Evolutionary conservation across 2,797 vertebrate genomes (phyloP), one percentile per base, ranked within the genome.

Genomic region (Echiichthys vipera): DNA sequence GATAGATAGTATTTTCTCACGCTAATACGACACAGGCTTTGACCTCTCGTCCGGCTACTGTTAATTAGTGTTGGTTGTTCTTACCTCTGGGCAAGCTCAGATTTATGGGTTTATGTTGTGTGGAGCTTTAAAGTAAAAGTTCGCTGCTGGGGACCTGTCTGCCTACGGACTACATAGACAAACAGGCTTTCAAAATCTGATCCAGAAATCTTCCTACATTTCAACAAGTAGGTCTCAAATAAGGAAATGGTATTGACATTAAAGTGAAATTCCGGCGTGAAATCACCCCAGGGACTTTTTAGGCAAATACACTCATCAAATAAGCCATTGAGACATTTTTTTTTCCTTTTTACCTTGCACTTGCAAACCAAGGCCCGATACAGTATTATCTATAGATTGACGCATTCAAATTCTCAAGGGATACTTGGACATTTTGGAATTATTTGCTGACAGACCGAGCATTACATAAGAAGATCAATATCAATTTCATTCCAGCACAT

Each of bases 1-100:
- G 91, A 93, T 92, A 91, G 92, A 93, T 91, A 54, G 88, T 90
- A 88, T 94, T 94, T 95, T 93, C 92, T 92, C 91, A 92, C 77
- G 80, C 85, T 94, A 91, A 94, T 93, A 89, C 88, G 90, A 92
- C 90, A 81, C 71, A 76, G 86, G 92, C 91, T 86, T 83, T 92
- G 93, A 95, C 93, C 94, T 89, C 87, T 91, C 82, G 90, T 93
- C 91, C 75, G 27, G 69, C 88, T 91, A 74, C 89, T 87, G 92
- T 92, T 94, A 95, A 95, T 95, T 95, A 95, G 90, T 84, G 89
- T 79, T 89, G 88, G 78, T 89, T 84, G 77, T 80, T 92, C 83
- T 75, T 91, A 92, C 89, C 94, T 92, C 89, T 87, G 92, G 94
- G 93, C 92, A 86, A 58, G 49, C 77, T 81, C 71, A 94, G 94